Evolutionary conservation across 2,113 vertebrate genomes (phyloP), one percentile per base, ranked within the genome.

Genomic region (Pterocles gutturalis): DNA sequence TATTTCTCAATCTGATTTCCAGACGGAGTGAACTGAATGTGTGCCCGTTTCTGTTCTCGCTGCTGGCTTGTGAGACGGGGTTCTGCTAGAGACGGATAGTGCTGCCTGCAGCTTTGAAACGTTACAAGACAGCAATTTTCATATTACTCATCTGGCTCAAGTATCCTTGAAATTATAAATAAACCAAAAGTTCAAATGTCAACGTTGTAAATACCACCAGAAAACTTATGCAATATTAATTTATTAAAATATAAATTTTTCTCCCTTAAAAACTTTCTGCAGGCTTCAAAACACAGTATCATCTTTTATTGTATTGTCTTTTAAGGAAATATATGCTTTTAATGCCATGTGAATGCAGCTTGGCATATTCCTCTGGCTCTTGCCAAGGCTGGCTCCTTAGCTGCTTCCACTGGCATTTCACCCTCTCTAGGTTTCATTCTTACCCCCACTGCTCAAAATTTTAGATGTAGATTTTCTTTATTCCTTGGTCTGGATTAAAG

Each of bases 1-100:
- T 78, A 57, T 91, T 95, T 81, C 92, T 89, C 94, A 41, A 13
- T 67, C 88, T 90, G 66, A 66, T 81, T 95, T 82, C 72, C 72
- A 92, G 77, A 48, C 80, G 6, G 45, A 57, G 65, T 78, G 46
- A 94, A 84, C n/a, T 89, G 83, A 87, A 70, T 48, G 55, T 78
- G 88, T 84, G 77, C 83, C 89, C 69, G 29, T 90, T 86, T 36
- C 86, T 88, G 45, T 57, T 29, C 76, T 57, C 34, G 65, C 72
- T 76, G 72, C 77, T 83, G 72, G 64, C 36, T 20, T 64, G 70
- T 48, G 64, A 18, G 70, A 61, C 36, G 66, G 58, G 75, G 65
- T 88, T 73, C 54, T 91, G 70, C 54, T 73, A 1, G 13, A 81
- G 83, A n/a, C 5, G 73, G 57, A 31, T 6, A 29, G 48, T 8